phyloP scores from a whole-genome alignment of 2,797 vertebrate species.

The Buphagus erythrorhynchus region DNA sequence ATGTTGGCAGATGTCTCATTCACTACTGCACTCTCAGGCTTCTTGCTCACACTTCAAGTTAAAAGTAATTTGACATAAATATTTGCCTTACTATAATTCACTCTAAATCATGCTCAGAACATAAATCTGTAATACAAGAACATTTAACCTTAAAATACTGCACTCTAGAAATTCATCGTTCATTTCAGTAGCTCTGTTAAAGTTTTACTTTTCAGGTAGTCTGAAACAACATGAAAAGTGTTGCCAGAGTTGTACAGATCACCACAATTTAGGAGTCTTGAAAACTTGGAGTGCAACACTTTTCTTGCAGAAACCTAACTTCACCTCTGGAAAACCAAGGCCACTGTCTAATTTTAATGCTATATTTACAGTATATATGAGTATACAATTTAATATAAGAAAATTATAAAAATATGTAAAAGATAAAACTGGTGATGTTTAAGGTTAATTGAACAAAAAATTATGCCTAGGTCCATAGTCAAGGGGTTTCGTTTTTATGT shows the following conservation, averaged over 20 bases:
- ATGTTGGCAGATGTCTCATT: conserved; percentile 69
- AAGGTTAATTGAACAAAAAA: background rate
- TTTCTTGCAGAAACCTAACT: background rate
- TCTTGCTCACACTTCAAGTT: conserved; percentile 66
- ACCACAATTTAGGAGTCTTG: background rate
- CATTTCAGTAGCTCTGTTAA: background rate
- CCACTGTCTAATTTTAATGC: background rate
- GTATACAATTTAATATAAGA: background rate
- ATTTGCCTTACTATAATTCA: conserved; percentile 81
- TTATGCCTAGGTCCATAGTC: background rate
- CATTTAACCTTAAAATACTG: background rate
- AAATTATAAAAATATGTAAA: background rate
- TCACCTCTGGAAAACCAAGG: background rate
- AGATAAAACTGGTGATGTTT: background rate
- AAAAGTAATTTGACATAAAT: conserved; percentile 74
- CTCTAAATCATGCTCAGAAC: conserved; percentile 82
- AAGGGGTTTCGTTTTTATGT: background rate
- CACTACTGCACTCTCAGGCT: conserved; percentile 71
- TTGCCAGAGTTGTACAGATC: background rate
- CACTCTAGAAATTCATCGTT: background rate
- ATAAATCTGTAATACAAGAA: background rate
- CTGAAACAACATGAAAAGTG: background rate
- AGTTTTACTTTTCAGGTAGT: background rate
- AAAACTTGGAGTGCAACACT: background rate
- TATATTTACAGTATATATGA: background rate